Conservation (phyloP, 2,797 vertebrate genomes). For the Phylloscopus collybita region DNA sequence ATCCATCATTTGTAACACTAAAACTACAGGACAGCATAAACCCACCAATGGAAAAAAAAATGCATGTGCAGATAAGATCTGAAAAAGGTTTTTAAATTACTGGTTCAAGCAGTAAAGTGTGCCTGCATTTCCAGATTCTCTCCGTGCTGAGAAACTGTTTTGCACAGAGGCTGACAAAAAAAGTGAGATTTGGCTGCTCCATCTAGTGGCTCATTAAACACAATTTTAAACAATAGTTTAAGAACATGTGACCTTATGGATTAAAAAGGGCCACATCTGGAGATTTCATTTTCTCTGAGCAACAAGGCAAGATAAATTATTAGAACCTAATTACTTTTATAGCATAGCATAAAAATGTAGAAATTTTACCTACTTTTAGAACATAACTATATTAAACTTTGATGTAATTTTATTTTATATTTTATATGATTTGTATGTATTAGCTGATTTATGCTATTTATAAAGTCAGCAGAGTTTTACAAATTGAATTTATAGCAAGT, state of each 20-base stretch:
- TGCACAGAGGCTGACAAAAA: not conserved
- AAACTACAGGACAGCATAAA: not conserved
- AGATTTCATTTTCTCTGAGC: not conserved
- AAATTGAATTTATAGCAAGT: not conserved
- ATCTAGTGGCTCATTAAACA: slow-evolving; percentile 31
- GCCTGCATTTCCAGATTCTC: not conserved
- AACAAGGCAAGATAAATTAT: not conserved
- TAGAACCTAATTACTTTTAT: not conserved
- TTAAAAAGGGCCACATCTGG: rapidly evolving
- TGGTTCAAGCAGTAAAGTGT: not conserved
- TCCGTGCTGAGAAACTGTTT: not conserved
- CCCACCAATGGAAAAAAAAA: not conserved
- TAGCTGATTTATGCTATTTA: not conserved
- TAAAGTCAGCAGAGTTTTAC: not conserved
- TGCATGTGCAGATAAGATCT: not conserved
- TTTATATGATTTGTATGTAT: not conserved
- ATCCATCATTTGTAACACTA: rapidly evolving
- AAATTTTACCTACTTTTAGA: not conserved
- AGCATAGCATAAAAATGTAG: not conserved
- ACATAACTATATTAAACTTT: not conserved
- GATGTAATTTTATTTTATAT: not conserved
- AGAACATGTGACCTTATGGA: not conserved
- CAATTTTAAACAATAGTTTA: not conserved
- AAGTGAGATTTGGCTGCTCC: slow-evolving; percentile 19
- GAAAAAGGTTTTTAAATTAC: not conserved